phyloP scores from a whole-genome alignment of 2,888 invertebrate species.

The Argyra leucocephala region DNA sequence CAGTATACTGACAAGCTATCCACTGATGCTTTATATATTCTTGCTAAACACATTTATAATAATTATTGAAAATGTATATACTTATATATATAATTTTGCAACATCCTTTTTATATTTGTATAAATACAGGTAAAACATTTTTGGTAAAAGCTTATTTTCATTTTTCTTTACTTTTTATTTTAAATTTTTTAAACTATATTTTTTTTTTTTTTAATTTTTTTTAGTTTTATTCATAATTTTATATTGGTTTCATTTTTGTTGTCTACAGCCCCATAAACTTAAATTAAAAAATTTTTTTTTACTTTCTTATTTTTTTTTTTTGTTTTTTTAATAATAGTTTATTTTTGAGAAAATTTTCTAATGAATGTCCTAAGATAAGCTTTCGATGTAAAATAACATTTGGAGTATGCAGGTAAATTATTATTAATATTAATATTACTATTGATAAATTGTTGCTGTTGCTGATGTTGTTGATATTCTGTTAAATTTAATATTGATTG shows the following conservation, averaged over 20 bases:
- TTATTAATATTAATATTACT: background rate
- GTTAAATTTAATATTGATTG: conserved; percentile 1
- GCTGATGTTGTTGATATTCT: background rate
- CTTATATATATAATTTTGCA: too few species aligned
- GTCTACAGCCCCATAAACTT: background rate
- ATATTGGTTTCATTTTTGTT: background rate
- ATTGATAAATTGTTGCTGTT: background rate
- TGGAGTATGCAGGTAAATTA: background rate
- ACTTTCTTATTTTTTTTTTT: background rate
- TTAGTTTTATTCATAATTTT: background rate
- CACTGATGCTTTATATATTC: too few species aligned
- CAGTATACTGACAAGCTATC: too few species aligned
- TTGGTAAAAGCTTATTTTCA: too few species aligned
- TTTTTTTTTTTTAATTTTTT: background rate
- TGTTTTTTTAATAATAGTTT: background rate
- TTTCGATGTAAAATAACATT: conserved; percentile 6
- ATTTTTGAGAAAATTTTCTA: conserved; percentile 6
- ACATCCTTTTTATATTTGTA: too few species aligned
- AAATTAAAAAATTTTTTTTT: too few species aligned
- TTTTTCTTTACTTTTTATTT: too few species aligned
- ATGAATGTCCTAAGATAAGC: background rate
- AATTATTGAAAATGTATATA: too few species aligned
- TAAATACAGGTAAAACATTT: too few species aligned
- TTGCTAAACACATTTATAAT: too few species aligned
- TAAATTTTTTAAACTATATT: background rate